Evolutionary conservation across 2,113 vertebrate genomes (phyloP).

Genomic region (Accipiter cooperii): DNA sequence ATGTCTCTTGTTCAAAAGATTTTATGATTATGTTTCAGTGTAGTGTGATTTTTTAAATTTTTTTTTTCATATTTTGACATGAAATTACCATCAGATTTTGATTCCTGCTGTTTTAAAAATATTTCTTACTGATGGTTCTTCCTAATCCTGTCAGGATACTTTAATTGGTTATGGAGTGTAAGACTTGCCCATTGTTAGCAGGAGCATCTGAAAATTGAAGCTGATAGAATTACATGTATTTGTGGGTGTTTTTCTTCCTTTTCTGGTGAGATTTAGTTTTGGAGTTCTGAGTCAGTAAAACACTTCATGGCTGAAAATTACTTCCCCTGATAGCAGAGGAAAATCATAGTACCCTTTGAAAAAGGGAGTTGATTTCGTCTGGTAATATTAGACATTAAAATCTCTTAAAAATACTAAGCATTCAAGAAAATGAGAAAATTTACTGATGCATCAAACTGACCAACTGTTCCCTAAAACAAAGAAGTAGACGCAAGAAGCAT

Average conservation of each 20-base stretch:
- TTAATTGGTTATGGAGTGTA: neutral
- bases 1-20: neutral
- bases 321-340: neutral
- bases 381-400: neutral
- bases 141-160: neutral
- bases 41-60: neutral
- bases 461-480: neutral
- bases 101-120: neutral
- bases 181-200: neutral
- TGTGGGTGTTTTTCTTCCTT: neutral
- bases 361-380: neutral
- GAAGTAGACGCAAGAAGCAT: neutral
- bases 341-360: neutral
- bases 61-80: neutral
- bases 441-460: neutral
- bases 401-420: neutral
- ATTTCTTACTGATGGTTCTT: neutral
- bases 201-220: neutral
- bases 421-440: neutral
- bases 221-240: neutral
- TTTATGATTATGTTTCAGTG: neutral
- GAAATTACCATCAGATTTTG: neutral
- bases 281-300: neutral
- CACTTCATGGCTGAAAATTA: neutral
- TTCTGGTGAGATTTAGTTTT: neutral